Evolutionary conservation across 2,797 vertebrate species (phyloP), one percentile per base, ranked within the genome.

Genomic region (Tauraco hartlaubi): DNA sequence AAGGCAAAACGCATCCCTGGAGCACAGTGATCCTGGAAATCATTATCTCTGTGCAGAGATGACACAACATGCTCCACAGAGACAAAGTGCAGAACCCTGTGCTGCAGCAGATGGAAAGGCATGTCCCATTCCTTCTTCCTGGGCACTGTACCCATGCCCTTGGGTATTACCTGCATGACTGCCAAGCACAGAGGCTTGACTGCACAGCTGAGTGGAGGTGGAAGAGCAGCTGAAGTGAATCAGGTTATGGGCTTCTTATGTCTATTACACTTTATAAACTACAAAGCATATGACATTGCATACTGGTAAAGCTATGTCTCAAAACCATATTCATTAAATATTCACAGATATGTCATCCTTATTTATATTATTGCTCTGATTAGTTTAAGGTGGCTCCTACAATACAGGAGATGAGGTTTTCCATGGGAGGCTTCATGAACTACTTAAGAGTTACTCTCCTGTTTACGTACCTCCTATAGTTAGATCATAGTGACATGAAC

Each of bases 11-110:
- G 21, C 43, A 51, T 49, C 52, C 35, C 49, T 56, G 37, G 43
- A 56, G 54, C 19, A 49, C 29, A 77, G 43, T 4, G 22, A 58
- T 46, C n/a, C 25, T 6, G 19, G 37, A 43, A 72, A 81, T 51
- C 2, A 0, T 76, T 76, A n/a, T 39, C 46, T 9, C n/a, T 35
- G 16, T 14, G 37, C 29, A 12, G 37, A 79, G 62, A 33, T 41
- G 37, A 52, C 43, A 51, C 23, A 14, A 22, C 1, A 0, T 19
- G 35, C 48, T 82, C 37, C 35, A 35, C 0, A 1, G 33, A 49
- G 71, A 56, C 43, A 39, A 26, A n/a, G 18, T 14, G 29, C 44
- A 25, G 29, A 29, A n/a, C 16, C 28, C 74, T 29, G 43, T 23
- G 37, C 67, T 62, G 43, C 49, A 73, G 68, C 62, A 64, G 25